Evolutionary conservation across 2,888 invertebrate genomes (phyloP).

Genomic region (Amphimallon solstitiale): DNA sequence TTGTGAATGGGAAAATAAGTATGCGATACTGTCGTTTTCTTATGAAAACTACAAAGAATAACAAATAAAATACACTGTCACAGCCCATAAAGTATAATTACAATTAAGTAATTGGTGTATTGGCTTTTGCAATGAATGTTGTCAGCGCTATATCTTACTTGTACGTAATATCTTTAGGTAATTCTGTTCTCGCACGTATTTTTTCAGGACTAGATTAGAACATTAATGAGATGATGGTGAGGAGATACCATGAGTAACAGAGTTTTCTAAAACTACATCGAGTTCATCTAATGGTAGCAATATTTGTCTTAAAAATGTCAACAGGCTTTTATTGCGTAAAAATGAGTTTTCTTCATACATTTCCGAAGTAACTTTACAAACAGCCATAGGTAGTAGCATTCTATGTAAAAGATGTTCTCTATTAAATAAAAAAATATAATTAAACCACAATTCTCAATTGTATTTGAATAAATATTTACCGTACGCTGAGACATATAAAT

Average conservation of each 20-base stretch:
- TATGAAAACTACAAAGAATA: too few relatives aligned
- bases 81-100: too few relatives aligned
- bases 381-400: constrained; percentile 91
- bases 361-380: constrained; percentile 86
- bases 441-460: too few relatives aligned
- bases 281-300: constrained; percentile 90
- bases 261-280: constrained; percentile 87
- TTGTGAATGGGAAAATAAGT: too few relatives aligned
- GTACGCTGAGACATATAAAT: constrained; percentile 91
- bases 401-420: constrained; percentile 91
- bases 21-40: too few relatives aligned
- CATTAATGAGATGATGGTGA: constrained; percentile 50
- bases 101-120: too few relatives aligned
- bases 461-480: too few relatives aligned
- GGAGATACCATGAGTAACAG: constrained; percentile 77
- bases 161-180: constrained; percentile 26
- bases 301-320: constrained; percentile 90
- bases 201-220: constrained; percentile 20
- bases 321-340: constrained; percentile 84
- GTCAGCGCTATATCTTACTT: neutral
- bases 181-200: constrained; percentile 4
- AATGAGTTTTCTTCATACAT: constrained; percentile 98
- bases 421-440: constrained; percentile 50
- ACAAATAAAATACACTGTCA: too few relatives aligned
- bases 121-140: constrained; percentile 14